Evolutionary conservation across 1,140 invertebrate species (phyloP), one percentile per base, ranked within the genome.

Genomic region (Helicorthomorpha holstii): DNA sequence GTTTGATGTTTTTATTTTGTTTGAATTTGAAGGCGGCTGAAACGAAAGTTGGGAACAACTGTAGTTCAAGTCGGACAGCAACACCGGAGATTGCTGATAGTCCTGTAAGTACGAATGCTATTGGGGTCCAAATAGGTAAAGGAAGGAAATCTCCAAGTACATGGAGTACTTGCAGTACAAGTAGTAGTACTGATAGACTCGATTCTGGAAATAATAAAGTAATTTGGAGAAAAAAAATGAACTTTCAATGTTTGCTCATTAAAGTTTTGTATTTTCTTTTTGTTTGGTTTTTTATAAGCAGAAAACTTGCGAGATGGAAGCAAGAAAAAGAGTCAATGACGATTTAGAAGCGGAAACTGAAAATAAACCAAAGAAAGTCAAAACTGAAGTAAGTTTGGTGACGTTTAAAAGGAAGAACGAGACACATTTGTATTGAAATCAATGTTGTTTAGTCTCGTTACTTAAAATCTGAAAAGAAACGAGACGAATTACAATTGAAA

Each of bases 391-490:
- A 46, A 22, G 44, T 25, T 21, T 46, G 7, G 44, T 25, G 25
- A 46, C 21, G 44, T 25, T 7, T 60, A 58, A 51, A 55, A 81
- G 54, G 86, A 83, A n/a, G n/a, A n/a, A n/a, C n/a, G n/a, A n/a
- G n/a, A n/a, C n/a, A n/a, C n/a, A n/a, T n/a, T n/a, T n/a, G n/a
- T n/a, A n/a, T n/a, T n/a, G n/a, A n/a, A n/a, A n/a, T n/a, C n/a
- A n/a, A n/a, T n/a, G n/a, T n/a, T n/a, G n/a, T n/a, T n/a, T n/a
- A n/a, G n/a, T n/a, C n/a, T n/a, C n/a, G n/a, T n/a, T n/a, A n/a
- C n/a, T n/a, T n/a, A n/a, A n/a, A n/a, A n/a, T n/a, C n/a, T n/a
- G n/a, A n/a, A n/a, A n/a, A n/a, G n/a, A n/a, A n/a, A n/a, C n/a
- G n/a, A n/a, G n/a, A n/a, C n/a, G n/a, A n/a, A n/a, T n/a, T n/a